Evolutionary conservation across 2,888 invertebrate genomes (phyloP), one percentile per base, ranked within the genome.

Genomic region (Diarsia rubi): DNA sequence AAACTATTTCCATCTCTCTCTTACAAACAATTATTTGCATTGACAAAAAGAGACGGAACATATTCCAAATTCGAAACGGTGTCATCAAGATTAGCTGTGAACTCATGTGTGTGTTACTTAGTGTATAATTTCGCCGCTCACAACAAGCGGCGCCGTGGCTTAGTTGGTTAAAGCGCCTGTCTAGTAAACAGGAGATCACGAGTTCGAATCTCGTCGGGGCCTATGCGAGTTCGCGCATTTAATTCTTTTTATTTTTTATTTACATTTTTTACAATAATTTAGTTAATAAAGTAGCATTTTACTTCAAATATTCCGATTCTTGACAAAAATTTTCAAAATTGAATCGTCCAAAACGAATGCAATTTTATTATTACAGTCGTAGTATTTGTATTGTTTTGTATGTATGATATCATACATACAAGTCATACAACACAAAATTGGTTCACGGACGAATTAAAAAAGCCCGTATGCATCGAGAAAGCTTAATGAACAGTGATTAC

Each of bases 161-260:
- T 94, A 95, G 94, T 95, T 95, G 95, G 95, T 95, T 95, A 95
- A 95, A 95, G 95, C 95, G 95, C 95, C 96, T 95, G 96, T 96
- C 95, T 95, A 95, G 95, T 95, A 95, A 95, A 95, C 95, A 95
- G 95, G 95, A 95, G 95, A 95, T 95, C 95, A 90, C 88, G 95
- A 95, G 95, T 95, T 96, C 95, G 95, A 95, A 95, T 95, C 95
- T 95, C 94, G 95, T 90, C 95, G 95, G 95, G 94, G 95, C 95
- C 95, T 95, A 72, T 73, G 72, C 69, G 9, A 59, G 27, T 37
- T 73, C 24, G 66, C n/a, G 63, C 66, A 66, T 54, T 68, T 24
- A 47, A 19, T 31, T 52, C n/a, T 66, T 75, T 77, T 75, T 68
- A 0, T 1, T 4, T 60, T 70, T 78, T 70, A 24, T 19, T 45